These are phyloP conservation scores for Piezodorus guildinii DNA, from an alignment of 1,140 invertebrate species.

Conservation along the genomic window DNA sequence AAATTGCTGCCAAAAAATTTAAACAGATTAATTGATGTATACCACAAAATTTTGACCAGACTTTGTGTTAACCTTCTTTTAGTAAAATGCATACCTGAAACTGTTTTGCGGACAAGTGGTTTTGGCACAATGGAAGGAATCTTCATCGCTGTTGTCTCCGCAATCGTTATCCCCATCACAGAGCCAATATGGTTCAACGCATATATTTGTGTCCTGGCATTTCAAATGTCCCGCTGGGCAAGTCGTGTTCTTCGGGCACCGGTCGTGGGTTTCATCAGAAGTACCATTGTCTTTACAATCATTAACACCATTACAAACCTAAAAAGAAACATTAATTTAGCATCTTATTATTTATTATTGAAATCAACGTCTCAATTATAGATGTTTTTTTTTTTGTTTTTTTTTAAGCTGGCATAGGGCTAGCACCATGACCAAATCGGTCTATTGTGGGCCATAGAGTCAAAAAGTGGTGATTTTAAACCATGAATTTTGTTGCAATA, in stretches of 20 bases:
- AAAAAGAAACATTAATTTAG: neutral
- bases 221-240: constrained; percentile 79
- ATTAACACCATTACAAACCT: constrained; percentile 86
- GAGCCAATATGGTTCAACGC: constrained; percentile 88
- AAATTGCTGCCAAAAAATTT: no score
- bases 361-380: no score
- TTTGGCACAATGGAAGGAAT: constrained; percentile 75
- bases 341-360: no score
- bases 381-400: no score
- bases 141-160: constrained; percentile 90
- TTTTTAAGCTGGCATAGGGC: no score
- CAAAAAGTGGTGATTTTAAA: no score
- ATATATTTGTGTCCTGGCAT: constrained; percentile 87
- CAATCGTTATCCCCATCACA: constrained; percentile 93
- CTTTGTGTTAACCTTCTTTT: no score
- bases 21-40: no score
- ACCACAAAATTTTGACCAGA: no score
- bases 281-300: constrained; percentile 89
- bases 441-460: no score
- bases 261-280: constrained; percentile 78
- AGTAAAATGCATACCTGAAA: constrained; percentile 42
- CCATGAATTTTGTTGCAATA: no score
- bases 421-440: no score
- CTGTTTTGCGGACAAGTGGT: constrained; percentile 82
- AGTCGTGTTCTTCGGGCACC: constrained; percentile 73